Base-by-base conservation (phyloP, 2,113 vertebrate genomes). In the Nerophis ophidion region DNA sequence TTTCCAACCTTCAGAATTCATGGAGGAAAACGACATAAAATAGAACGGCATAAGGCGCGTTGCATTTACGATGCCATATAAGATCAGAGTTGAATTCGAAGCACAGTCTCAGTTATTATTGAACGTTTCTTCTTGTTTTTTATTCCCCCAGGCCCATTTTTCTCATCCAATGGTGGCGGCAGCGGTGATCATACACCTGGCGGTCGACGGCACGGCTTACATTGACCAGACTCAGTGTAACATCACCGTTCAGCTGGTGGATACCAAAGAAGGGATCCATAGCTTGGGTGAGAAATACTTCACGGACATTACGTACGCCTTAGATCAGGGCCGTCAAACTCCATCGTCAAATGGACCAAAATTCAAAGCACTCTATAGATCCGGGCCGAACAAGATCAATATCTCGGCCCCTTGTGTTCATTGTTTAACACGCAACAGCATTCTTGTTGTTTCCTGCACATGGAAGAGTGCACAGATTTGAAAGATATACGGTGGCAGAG, bases 151-250 rank as follows among this genome's bases (percentile, higher is more conserved):
- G 96, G 94, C 92, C 3, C 86, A 90, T 70, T 99, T 98, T 80
- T 93, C 93, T 60, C 94, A 96, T 69, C 95, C 95, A 2, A 97
- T 97, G 94, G 97, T 99, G 52, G 96, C 95, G 48, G 89, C 93
- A 0, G 96, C 97, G 14, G 95, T 97, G 42, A 92, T 99, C 15
- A 90, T 99, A 60, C 94, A 99, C 81, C 84, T 99, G 73, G 93
- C 97, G 19, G 93, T 95, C 0, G 97, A 99, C 60, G 97, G 97
- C 34, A 97, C 94, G 2, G 86, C 89, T 61, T 93, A 93, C 63
- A 82, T 92, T 10, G 94, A 97, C 76, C 94, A 97, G 81, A 95
- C 92, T 52, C 94, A 98, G 77, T 94, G 94, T 75, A 93, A 93
- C 53, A 93, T 99, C 8, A 92, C 91, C 3, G 93, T 99, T 49